Evolutionary conservation across 2,113 vertebrate genomes (phyloP).

Genomic region (Neogale vison): DNA sequence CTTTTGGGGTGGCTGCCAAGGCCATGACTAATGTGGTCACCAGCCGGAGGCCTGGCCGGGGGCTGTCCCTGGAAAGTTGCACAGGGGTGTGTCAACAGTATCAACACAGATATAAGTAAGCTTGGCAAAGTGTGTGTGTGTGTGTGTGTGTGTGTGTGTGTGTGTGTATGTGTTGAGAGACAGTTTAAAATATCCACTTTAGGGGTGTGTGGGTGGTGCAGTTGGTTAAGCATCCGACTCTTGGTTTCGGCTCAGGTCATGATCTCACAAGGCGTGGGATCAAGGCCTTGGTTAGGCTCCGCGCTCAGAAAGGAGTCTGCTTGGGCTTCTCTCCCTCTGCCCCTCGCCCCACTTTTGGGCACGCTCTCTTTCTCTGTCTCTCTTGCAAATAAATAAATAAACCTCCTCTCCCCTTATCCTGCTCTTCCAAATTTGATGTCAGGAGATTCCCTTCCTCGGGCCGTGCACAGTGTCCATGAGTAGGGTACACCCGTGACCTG

Average conservation of each 20-base stretch:
- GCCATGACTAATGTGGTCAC: not conserved
- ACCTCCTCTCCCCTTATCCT: not conserved
- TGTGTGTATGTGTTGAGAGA: not conserved
- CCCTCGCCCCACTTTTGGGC: too few relatives aligned
- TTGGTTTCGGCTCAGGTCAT: not conserved
- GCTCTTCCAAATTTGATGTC: not conserved
- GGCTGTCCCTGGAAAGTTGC: not conserved
- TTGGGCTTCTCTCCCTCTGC: not conserved
- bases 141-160: not conserved
- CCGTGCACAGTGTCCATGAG: not conserved
- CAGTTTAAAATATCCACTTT: not conserved
- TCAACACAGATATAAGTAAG: not conserved
- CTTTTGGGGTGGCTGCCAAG: not conserved
- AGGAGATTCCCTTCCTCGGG: not conserved
- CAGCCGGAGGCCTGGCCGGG: not conserved
- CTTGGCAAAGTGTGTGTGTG: not conserved
- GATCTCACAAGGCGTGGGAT: not conserved
- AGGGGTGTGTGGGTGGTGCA: not conserved
- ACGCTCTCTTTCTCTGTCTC: not conserved
- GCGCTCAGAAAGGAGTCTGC: not conserved
- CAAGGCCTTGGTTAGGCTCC: not conserved
- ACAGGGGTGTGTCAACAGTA: not conserved
- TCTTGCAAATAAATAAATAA: not conserved
- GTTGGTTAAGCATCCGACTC: not conserved
- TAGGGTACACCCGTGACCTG: not conserved